Evolutionary conservation across 2,797 vertebrate genomes (phyloP), one percentile per base, ranked within the genome.

Genomic region (Glossophaga mutica): DNA sequence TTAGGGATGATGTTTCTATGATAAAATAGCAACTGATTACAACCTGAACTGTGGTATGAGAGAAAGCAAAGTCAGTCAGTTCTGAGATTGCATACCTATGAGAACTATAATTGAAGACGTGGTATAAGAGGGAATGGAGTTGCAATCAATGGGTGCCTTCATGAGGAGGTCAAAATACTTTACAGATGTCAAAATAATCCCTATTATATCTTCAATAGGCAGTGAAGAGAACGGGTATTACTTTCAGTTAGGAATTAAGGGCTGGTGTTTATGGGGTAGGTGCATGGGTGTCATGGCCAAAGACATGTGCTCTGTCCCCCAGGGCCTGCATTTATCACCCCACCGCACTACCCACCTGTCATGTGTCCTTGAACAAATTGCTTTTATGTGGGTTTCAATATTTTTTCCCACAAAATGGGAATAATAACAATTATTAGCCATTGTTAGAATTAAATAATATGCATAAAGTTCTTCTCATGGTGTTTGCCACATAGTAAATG

Each of bases 11-110:
- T 96, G 70, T 94, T 96, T 95, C 76, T 93, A 44, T 3, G 37
- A 82, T 90, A 93, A 96, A 95, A 95, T 91, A 96, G 94, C 87
- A 94, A 94, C 91, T 95, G 96, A 96, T 96, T 96, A 87, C 86
- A 83, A 81, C 24, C 84, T 97, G 76, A 96, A 83, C 90, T 91
- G 57, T 95, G 76, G 62, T 94, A 79, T 83, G 59, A 94, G 79
- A 81, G 87, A 93, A 94, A 94, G 91, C 74, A 83, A 96, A 96
- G 84, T 97, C 95, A 91, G 19, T 94, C 94, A 79, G 79, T 77
- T 96, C 86, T 62, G 92, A 89, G 81, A 87, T 74, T 95, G 70
- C 67, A 86, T 92, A 87, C 81, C 87, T 89, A 34, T 87, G 83
- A 62, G 70, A 83, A 26, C 48, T 87, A 4, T 96, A 87, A 95